phyloP scores from a whole-genome alignment of 2,113 vertebrate species.

The Neodontobutis hainanensis region DNA sequence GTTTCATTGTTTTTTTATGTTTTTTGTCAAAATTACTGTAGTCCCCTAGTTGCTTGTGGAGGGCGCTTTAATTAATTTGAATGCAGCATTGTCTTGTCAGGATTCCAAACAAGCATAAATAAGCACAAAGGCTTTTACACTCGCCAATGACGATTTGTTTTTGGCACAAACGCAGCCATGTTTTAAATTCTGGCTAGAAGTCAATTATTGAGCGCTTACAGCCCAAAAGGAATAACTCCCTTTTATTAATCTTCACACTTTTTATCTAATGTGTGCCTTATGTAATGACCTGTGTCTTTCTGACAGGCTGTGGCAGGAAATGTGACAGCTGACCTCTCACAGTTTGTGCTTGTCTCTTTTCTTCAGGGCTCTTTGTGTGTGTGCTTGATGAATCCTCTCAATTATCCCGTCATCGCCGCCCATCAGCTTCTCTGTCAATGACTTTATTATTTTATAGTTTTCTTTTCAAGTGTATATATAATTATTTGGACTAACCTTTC shows the following conservation, averaged over 20 bases:
- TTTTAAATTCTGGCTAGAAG: constrained; percentile 10
- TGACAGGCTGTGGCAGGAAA: constrained; percentile 7
- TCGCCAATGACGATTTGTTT: neutral
- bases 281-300: constrained; percentile 7
- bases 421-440: constrained; percentile 10
- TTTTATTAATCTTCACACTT: constrained; percentile 4
- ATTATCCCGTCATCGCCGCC: constrained; percentile 12
- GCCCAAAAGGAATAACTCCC: neutral
- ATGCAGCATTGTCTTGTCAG: constrained; percentile 6
- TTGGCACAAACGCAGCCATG: constrained; percentile 2
- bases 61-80: neutral
- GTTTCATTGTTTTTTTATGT: neutral
- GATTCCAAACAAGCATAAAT: constrained; percentile 14
- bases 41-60: neutral
- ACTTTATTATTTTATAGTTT: constrained; percentile 7
- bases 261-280: neutral
- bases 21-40: neutral
- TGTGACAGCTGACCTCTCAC: constrained; percentile 18
- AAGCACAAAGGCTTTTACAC: neutral
- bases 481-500: constrained; percentile 24
- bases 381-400: constrained; percentile 28
- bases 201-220: constrained; percentile 9
- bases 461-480: constrained; percentile 5
- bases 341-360: constrained; percentile 28
- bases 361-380: constrained; percentile 12